phyloP scores from a whole-genome alignment of 1,140 invertebrate species.

The Acarapis woodi region DNA sequence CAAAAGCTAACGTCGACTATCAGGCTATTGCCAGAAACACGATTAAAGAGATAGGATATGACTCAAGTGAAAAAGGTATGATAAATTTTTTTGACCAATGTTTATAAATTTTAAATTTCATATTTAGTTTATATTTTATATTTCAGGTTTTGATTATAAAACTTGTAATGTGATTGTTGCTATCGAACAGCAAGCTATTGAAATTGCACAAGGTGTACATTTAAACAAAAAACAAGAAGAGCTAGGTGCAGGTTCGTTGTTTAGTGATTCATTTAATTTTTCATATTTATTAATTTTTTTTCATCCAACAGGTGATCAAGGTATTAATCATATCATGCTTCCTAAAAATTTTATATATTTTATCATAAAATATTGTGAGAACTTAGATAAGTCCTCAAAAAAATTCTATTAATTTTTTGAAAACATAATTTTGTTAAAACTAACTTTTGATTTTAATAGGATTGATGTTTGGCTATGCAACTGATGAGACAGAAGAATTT shows the following conservation, averaged over 20 bases:
- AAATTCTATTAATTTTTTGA: no score
- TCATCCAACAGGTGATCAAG: slow-evolving; percentile 99
- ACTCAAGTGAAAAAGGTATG: slow-evolving; percentile 58
- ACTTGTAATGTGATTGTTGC: slow-evolving; percentile 95
- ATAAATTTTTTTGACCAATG: no score
- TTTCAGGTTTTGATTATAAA: slow-evolving; percentile 68
- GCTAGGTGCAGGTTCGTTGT: slow-evolving; percentile 86
- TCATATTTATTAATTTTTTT: no score
- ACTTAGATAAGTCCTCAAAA: no score
- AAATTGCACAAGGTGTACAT: slow-evolving; percentile 91
- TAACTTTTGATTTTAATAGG: no score
- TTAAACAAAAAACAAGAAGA: slow-evolving; percentile 68
- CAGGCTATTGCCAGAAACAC: slow-evolving; percentile 82
- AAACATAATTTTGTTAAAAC: no score
- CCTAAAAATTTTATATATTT: no score
- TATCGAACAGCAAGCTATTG: slow-evolving; percentile 82
- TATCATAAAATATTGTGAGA: no score
- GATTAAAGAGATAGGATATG: slow-evolving; percentile 89
- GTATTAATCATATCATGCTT: no score
- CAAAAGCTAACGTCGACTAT: slow-evolving; percentile 67
- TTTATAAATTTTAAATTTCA: background rate
- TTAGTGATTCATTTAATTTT: no score
- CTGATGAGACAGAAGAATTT: slow-evolving; percentile 28
- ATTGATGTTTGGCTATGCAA: slow-evolving; percentile 17
- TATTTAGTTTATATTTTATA: no score